Percentiles rank a stretch among this genome's conserved stretches.
phyloP scores from a whole-genome alignment of 2,797 vertebrate genomes.

The Mormyrus hasselquistii region DNA sequence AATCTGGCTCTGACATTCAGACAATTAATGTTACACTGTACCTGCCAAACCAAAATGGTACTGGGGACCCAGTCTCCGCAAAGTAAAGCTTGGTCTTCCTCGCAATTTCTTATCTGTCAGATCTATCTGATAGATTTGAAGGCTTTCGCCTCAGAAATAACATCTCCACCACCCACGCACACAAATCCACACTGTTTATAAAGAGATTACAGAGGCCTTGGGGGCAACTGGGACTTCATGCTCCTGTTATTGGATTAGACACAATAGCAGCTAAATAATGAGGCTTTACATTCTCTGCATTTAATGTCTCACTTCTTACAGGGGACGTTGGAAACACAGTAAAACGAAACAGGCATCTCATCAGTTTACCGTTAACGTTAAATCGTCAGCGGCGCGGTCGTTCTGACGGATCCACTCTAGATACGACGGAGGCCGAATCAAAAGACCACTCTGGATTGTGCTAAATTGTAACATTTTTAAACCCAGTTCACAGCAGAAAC shows the following conservation, averaged over 20 bases:
- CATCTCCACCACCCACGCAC: slow-evolving; percentile 23
- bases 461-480: background rate
- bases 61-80: background rate
- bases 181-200: slow-evolving; percentile 58
- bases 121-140: background rate
- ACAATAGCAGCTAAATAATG: slow-evolving; percentile 69
- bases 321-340: slow-evolving; percentile 33
- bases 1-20: background rate
- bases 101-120: background rate
- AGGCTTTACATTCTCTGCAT: slow-evolving; percentile 58
- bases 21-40: background rate
- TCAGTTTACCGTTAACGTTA: background rate
- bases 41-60: background rate
- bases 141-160: background rate
- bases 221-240: slow-evolving; percentile 55
- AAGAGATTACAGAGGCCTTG: slow-evolving; percentile 47
- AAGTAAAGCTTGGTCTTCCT: background rate
- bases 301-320: slow-evolving; percentile 53
- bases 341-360: background rate
- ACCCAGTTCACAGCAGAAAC: background rate
- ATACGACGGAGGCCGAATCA: background rate
- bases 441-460: background rate
- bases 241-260: slow-evolving; percentile 65
- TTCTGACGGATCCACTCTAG: background rate
- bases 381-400: background rate